phyloP scores from a whole-genome alignment of 2,113 vertebrate species.

The Ceyx cyanopectus region DNA sequence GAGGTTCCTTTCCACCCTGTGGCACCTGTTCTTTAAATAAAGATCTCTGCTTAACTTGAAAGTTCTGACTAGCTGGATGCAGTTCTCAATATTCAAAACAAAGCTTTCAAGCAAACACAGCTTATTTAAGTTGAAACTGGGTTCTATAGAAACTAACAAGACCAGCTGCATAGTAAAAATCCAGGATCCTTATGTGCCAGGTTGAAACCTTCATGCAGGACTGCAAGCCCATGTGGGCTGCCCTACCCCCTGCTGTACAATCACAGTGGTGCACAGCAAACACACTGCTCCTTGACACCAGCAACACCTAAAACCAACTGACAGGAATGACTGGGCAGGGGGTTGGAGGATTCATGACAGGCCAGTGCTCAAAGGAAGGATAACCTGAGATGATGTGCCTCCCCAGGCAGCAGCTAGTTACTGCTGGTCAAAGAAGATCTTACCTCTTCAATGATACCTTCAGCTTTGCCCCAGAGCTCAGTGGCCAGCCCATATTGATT shows the following conservation, averaged over 20 bases:
- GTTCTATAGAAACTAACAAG: neutral
- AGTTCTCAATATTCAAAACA: neutral
- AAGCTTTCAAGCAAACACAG: neutral
- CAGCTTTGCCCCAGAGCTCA: slow-evolving; percentile 85
- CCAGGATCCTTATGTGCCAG: neutral
- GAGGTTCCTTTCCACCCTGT: neutral
- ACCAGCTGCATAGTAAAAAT: neutral
- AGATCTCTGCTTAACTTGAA: neutral
- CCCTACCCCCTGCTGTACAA: neutral
- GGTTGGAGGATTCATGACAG: neutral
- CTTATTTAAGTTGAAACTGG: neutral
- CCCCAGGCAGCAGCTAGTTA: neutral
- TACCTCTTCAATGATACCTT: slow-evolving; percentile 88
- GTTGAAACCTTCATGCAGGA: neutral
- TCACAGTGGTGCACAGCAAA: neutral
- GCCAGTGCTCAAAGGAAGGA: neutral
- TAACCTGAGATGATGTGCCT: neutral
- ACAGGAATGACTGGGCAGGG: neutral
- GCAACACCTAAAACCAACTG: neutral
- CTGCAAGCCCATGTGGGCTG: neutral
- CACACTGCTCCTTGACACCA: neutral
- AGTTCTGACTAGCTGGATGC: neutral
- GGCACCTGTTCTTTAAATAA: neutral
- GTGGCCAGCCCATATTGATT: slow-evolving; percentile 84
- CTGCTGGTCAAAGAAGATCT: neutral